These are phyloP conservation scores for Paramuricea clavata DNA, from an alignment of 92 coral and sea anemone species.

Conservation along the genomic window DNA sequence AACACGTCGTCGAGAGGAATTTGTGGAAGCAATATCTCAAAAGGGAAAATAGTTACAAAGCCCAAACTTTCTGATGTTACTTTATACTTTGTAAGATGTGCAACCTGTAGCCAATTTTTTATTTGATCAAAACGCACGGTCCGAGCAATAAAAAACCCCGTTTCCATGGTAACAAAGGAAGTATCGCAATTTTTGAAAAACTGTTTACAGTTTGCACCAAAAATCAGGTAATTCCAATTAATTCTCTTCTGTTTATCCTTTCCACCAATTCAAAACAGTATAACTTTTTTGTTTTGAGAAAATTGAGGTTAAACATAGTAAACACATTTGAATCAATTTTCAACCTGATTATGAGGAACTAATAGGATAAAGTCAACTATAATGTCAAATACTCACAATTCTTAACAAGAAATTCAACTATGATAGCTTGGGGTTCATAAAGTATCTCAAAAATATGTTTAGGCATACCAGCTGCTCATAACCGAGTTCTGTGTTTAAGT, in stretches of 20 bases:
- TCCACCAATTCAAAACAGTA: not conserved
- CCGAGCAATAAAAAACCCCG: not conserved
- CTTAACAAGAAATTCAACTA: too few species aligned
- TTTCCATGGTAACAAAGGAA: not conserved
- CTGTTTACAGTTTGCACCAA: slow-evolving; percentile 3
- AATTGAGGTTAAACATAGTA: not conserved
- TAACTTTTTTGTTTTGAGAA: too few species aligned
- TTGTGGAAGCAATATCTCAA: not conserved
- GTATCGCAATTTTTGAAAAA: not conserved
- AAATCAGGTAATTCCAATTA: not conserved
- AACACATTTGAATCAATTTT: not conserved
- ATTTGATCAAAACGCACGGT: not conserved
- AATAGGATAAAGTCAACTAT: too few species aligned
- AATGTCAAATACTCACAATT: too few species aligned
- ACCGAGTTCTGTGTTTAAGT: too few species aligned
- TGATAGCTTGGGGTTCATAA: too few species aligned
- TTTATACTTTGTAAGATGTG: not conserved
- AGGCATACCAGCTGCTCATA: too few species aligned
- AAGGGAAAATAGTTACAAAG: not conserved
- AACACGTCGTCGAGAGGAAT: not conserved
- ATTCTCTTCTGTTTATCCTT: not conserved
- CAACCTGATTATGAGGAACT: too few species aligned
- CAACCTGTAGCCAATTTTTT: slow-evolving; percentile 2
- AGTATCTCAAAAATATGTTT: too few species aligned
- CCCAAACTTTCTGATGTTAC: not conserved